Evolutionary conservation across 2,888 invertebrate genomes (phyloP).

Genomic region (Drosophila neutralis): DNA sequence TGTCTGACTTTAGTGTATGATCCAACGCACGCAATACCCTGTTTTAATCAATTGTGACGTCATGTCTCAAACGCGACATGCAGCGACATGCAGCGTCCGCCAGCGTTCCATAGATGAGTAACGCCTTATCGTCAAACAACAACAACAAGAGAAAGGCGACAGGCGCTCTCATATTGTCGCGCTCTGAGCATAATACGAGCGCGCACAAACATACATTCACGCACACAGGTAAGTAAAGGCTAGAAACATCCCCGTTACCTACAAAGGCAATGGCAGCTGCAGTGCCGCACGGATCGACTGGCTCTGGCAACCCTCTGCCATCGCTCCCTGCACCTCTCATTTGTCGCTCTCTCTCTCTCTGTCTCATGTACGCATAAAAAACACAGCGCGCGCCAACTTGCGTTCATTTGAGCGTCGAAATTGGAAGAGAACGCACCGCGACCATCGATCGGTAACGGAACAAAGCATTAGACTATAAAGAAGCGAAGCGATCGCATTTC

Average conservation of each 20-base stretch:
- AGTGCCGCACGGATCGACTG: constrained; percentile 8
- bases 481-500: constrained; percentile 17
- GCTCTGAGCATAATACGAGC: constrained; percentile 38
- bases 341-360: background rate
- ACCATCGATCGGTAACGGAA: background rate
- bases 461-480: background rate
- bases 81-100: constrained; percentile 52
- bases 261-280: constrained; percentile 24
- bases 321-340: background rate
- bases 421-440: constrained; percentile 10
- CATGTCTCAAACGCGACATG: constrained; percentile 66
- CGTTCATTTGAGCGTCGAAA: constrained; percentile 43
- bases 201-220: constrained; percentile 3
- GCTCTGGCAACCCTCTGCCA: background rate
- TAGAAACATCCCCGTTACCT: constrained; percentile 41
- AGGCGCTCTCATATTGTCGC: constrained; percentile 7
- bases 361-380: constrained; percentile 23
- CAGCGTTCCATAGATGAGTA: constrained; percentile 26
- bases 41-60: constrained; percentile 56
- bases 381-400: constrained; percentile 39
- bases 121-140: constrained; percentile 16
- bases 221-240: constrained; percentile 9
- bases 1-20: background rate
- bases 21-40: constrained; percentile 38
- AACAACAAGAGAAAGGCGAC: constrained; percentile 3